Base-by-base conservation (phyloP, 2,888 invertebrate genomes). In the Synergus gifuensis region DNA sequence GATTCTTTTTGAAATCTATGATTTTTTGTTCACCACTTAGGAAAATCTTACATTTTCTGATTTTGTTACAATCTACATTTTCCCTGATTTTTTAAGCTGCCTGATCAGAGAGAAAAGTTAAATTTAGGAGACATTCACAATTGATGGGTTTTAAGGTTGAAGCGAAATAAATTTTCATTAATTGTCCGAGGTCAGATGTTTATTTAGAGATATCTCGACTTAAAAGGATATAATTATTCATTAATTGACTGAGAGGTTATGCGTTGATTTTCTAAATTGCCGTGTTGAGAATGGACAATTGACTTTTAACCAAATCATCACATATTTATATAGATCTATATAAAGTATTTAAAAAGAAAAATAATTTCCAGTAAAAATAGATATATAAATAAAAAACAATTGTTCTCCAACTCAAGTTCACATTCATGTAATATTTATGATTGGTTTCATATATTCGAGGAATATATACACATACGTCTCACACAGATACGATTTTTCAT, bases 161-260 rank as follows among this genome's bases (percentile, higher is more conserved):
- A 54, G 8, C n/a, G 54, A 54, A n/a, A 54, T 54, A 54, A n/a
- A 54, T 54, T 54, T 49, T 54, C 54, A n/a, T 54, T 54, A 54
- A 54, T 16, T 54, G 54, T 0, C 8, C n/a, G 16, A 54, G 49
- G n/a, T 54, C 54, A 54, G n/a, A 54, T 54, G 54, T 54, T 54
- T n/a, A n/a, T 54, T 54, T 54, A 54, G n/a, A n/a, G n/a, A 8
- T 54, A 2, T n/a, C n/a, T 49, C n/a, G 54, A 54, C n/a, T 54
- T 54, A n/a, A 9, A 54, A 54, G n/a, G 8, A n/a, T n/a, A 54
- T 54, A n/a, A 54, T 54, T 54, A 54, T 54, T 54, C 54, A 54
- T 54, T 54, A 54, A 54, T 54, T 54, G 54, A 2, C 54, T 54
- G 54, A 54, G n/a, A 54, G 54, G 54, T 18, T 9, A 18, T n/a